These are phyloP conservation scores for Calosoma granatense DNA, from an alignment of 1,140 invertebrate genomes.

Conservation along the genomic window DNA sequence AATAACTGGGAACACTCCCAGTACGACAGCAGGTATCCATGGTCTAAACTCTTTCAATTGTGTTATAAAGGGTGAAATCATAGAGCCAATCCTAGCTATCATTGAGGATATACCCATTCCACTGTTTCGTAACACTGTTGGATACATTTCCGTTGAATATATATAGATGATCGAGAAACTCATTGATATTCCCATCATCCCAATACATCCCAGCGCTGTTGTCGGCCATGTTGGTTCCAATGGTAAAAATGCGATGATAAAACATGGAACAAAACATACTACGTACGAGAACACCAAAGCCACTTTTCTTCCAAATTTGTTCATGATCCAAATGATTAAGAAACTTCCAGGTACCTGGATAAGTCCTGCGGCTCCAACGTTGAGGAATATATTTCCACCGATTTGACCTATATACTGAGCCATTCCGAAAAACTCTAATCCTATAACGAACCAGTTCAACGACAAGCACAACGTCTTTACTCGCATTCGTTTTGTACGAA, in stretches of 20 bases:
- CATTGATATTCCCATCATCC: neutral
- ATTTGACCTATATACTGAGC: slow-evolving; percentile 39
- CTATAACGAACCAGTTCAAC: slow-evolving; percentile 18
- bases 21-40: neutral
- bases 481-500: neutral
- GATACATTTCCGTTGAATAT: slow-evolving; percentile 47
- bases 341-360: neutral
- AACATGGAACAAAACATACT: neutral
- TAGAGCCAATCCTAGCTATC: slow-evolving; percentile 44
- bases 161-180: slow-evolving; percentile 45
- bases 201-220: neutral
- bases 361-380: slow-evolving; percentile 36
- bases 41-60: neutral
- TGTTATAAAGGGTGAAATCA: slow-evolving; percentile 35
- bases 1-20: neutral
- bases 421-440: slow-evolving; percentile 39
- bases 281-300: neutral
- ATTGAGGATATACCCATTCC: slow-evolving; percentile 45
- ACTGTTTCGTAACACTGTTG: slow-evolving; percentile 46
- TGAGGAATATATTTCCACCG: slow-evolving; percentile 40
- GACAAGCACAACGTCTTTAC: neutral
- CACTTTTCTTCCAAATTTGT: neutral
- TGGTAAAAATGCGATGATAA: neutral
- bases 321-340: neutral
- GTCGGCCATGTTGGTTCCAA: neutral